Evolutionary conservation across 2,888 invertebrate genomes (phyloP), one percentile per base, ranked within the genome.

Genomic region (Chloroclystis v-ata): DNA sequence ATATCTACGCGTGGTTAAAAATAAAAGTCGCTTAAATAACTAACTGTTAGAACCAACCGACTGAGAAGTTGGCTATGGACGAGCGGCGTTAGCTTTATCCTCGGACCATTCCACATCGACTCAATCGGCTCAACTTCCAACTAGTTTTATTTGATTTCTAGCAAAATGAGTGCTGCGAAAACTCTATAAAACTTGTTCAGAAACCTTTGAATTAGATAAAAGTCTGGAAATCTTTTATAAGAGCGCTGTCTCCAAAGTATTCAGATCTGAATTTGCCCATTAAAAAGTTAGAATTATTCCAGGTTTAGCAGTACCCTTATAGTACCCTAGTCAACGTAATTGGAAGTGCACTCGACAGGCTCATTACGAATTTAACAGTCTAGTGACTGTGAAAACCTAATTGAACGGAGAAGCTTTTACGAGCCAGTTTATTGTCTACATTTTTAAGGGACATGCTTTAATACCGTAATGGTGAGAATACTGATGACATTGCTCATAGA

Each of bases 1-100:
- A 20, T 20, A 20, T 20, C 20, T 20, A 5, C 20, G 5, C 20
- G 20, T 2, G 20, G 20, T 20, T 20, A 20, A 20, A 20, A 20
- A 20, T 20, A 20, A 20, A 20, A 20, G 20, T 20, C 20, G 26
- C 8, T 26, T 26, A 9, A 26, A 4, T 24, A 24, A 24, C 24
- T 24, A 24, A 24, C 24, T 24, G 24, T 6, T 20, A 2, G 20
- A 20, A 20, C 20, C 20, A 50, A 54, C 57, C 53, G 52, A 48
- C 52, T 52, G 43, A 49, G 52, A 29, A 47, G 47, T 44, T 37
- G 43, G 43, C 38, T 41, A 39, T 33, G 43, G 47, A 42, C 45
- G 44, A 49, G 26, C 38, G 50, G 37, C 38, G 33, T 30, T 46
- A 12, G 28, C 37, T 43, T 33, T 41, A 47, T 35, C 35, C 32